Conservation (phyloP, 2,797 vertebrate species). For the Tenualosa ilisha region DNA sequence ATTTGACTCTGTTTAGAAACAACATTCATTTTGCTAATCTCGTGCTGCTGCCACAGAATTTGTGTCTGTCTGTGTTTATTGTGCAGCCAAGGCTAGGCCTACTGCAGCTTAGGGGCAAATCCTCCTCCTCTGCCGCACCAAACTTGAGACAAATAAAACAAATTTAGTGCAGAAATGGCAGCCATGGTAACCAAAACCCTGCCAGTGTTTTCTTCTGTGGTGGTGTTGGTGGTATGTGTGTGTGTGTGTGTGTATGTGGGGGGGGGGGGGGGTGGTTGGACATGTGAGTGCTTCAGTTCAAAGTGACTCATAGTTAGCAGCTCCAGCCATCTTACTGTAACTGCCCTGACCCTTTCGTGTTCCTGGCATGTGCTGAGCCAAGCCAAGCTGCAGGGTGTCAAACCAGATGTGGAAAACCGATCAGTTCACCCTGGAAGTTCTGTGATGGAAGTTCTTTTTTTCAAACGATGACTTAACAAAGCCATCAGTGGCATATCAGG, state of each 20-base stretch:
- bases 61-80: not conserved
- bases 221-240: not conserved
- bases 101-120: conserved; percentile 9
- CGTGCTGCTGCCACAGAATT: not conserved
- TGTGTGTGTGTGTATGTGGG: not conserved
- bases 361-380: not conserved
- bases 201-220: conserved; percentile 17
- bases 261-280: not conserved
- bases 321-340: conserved; percentile 15
- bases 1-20: not conserved
- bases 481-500: not conserved
- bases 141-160: conserved; percentile 24
- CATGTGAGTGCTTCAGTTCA: not conserved
- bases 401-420: conserved; percentile 17
- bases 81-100: not conserved
- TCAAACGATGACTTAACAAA: not conserved
- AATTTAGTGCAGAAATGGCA: not conserved
- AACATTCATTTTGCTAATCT: conserved; percentile 19
- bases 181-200: conserved; percentile 18
- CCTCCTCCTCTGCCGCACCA: not conserved
- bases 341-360: not conserved
- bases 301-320: conserved; percentile 1
- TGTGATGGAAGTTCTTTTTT: not conserved
- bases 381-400: conserved; percentile 2
- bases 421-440: not conserved